Base-by-base conservation (phyloP, 2,888 invertebrate genomes). In the Prosapia bicincta region DNA sequence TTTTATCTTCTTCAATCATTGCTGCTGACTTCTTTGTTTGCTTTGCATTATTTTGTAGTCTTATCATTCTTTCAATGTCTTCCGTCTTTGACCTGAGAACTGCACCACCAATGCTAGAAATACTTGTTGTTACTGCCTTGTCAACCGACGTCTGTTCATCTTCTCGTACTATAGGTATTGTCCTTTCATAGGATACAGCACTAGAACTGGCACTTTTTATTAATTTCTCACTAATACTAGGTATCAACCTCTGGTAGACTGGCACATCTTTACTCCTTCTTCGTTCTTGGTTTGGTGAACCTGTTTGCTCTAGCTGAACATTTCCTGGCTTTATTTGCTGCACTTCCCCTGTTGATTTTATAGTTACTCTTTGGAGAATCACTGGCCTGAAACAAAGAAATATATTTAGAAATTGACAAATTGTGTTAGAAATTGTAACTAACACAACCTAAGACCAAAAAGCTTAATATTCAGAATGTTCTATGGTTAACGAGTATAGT, bases 31-130 rank as follows among this genome's bases (percentile, higher is more conserved):
- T 75, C n/a, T 72, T 76, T 6, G 26, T 69, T 66, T 71, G 71
- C 26, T 77, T 69, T 13, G 76, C 54, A 13, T 32, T 15, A 7
- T 85, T 73, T 70, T 79, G 85, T 79, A 83, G 83, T 43, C 84
- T 84, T 70, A 87, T 83, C 83, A 90, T 88, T 80, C 88, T 85
- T 81, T 91, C 91, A 81, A 91, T 90, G 81, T 91, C 91, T 0
- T 90, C 90, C 0, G 91, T 91, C 84, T 90, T 90, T 1, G 90
- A 91, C 79, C 88, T 86, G 78, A 91, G 83, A 25, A 91, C 90
- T 25, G 89, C 90, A 71, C 89, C 90, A 3, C 91, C 90, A 79
- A 91, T 91, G 80, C 87, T 90, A 0, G 89, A 88, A 81, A 91
- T 91, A 82, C 89, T 89, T 0, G 90, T 86, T 25, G 88, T 86